These are phyloP conservation scores for Temnothorax longispinosus DNA, from an alignment of 1,140 invertebrate genomes.

Conservation along the genomic window DNA sequence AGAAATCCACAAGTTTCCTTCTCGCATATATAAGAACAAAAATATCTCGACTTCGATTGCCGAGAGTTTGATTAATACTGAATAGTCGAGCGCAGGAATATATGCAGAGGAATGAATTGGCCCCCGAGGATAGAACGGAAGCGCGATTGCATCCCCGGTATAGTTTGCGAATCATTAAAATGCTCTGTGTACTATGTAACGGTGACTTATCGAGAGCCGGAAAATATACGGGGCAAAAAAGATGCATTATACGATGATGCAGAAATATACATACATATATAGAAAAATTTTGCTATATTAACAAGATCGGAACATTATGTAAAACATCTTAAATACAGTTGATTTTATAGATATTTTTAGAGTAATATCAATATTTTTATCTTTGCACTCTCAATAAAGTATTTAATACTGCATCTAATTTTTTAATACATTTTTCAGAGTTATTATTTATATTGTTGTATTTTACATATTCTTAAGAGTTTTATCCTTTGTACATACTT, in stretches of 20 bases:
- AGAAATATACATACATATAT: not conserved
- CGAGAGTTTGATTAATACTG: constrained; percentile 7
- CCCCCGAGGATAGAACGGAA: constrained; percentile 25
- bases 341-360: not conserved
- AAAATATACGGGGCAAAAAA: not conserved
- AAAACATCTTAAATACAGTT: not conserved
- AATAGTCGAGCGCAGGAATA: not conserved
- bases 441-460: not conserved
- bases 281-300: constrained; percentile 1
- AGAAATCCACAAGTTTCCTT: not conserved
- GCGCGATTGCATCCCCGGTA: constrained; percentile 37
- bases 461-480: not conserved
- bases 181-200: not conserved
- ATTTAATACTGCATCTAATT: not conserved
- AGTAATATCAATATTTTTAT: not conserved
- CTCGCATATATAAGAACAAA: not conserved
- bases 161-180: constrained; percentile 37
- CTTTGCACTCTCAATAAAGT: not conserved
- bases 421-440: not conserved
- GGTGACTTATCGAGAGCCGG: constrained; percentile 16
- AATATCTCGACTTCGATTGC: not conserved
- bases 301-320: not conserved
- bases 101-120: not conserved
- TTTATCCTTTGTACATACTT: not conserved
- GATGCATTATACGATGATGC: not conserved